A percentile compares a stretch with the other conserved stretches of the same genome.
Evolutionary conservation across 2,113 vertebrate genomes (phyloP).

Genomic region (Sphaerodactylus townsendi): DNA sequence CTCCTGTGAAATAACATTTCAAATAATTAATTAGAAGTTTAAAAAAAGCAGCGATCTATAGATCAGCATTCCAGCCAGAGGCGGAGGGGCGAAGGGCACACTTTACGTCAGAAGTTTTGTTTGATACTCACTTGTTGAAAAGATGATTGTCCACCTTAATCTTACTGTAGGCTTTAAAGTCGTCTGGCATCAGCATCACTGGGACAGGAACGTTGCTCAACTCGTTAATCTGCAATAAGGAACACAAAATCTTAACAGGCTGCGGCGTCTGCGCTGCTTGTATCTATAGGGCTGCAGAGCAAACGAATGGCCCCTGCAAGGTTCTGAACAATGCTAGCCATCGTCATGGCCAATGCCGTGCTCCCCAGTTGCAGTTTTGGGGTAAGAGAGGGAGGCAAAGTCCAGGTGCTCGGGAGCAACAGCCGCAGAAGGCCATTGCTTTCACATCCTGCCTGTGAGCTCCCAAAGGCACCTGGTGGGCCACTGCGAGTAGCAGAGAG

Average conservation of each 20-base stretch:
- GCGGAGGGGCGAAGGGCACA: background rate
- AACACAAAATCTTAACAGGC: background rate
- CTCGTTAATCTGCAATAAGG: conserved; percentile 87
- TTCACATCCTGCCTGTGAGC: too few relatives aligned
- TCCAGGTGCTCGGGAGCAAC: too few relatives aligned
- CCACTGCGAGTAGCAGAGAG: too few relatives aligned
- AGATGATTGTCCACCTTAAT: conserved; percentile 99
- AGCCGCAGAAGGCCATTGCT: too few relatives aligned
- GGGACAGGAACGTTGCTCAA: conserved; percentile 94
- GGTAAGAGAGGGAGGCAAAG: background rate
- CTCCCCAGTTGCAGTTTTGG: background rate
- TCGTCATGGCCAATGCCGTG: fast-evolving
- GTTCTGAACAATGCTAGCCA: background rate
- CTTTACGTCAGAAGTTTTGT: background rate
- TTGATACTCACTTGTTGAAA: conserved; percentile 92
- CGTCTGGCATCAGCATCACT: conserved; percentile 96
- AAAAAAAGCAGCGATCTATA: background rate
- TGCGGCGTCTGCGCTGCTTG: background rate
- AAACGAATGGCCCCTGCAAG: background rate
- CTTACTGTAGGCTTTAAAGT: conserved; percentile 98
- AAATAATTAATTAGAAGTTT: background rate
- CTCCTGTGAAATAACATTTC: background rate
- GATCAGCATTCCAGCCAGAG: background rate
- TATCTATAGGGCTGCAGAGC: background rate
- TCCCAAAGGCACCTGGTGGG: too few relatives aligned